These are phyloP conservation scores for Carassius auratus DNA, from an alignment of 2,113 vertebrate species.

Conservation along the genomic window DNA sequence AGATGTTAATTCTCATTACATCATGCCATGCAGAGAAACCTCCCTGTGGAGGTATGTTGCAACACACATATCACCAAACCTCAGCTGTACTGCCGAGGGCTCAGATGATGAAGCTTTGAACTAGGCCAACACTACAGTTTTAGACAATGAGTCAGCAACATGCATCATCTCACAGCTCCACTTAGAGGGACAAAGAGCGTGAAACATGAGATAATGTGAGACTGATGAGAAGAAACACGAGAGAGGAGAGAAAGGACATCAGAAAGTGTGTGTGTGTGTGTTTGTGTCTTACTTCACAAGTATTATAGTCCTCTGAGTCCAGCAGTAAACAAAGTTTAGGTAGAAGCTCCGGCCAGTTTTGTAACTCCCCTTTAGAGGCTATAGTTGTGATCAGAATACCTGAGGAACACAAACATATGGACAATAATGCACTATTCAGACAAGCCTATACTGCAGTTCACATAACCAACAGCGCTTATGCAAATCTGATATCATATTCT, in stretches of 20 bases:
- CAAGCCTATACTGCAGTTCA: neutral
- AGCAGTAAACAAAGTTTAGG: conserved; percentile 92
- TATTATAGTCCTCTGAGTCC: conserved; percentile 98
- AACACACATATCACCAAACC: neutral
- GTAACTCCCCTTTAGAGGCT: conserved; percentile 94
- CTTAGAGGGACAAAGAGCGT: neutral
- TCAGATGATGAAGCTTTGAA: neutral
- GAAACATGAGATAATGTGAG: neutral
- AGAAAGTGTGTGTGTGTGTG: conserved; percentile 6
- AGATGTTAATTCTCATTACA: neutral
- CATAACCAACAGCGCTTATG: neutral
- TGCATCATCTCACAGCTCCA: conserved; percentile 15
- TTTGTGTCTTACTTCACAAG: conserved; percentile 90
- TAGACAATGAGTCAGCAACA: neutral
- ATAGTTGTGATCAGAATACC: conserved; percentile 98
- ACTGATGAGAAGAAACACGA: neutral
- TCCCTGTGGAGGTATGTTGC: neutral
- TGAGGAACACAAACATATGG: conserved; percentile 60
- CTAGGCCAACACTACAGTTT: neutral
- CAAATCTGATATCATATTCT: neutral
- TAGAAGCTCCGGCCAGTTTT: conserved; percentile 97
- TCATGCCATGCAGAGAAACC: neutral
- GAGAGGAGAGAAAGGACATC: neutral
- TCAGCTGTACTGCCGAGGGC: neutral
- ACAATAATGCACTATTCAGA: conserved; percentile 5